Evolutionary conservation across 2,113 vertebrate species (phyloP), one percentile per base, ranked within the genome.

Genomic region (Eubucco bourcierii): DNA sequence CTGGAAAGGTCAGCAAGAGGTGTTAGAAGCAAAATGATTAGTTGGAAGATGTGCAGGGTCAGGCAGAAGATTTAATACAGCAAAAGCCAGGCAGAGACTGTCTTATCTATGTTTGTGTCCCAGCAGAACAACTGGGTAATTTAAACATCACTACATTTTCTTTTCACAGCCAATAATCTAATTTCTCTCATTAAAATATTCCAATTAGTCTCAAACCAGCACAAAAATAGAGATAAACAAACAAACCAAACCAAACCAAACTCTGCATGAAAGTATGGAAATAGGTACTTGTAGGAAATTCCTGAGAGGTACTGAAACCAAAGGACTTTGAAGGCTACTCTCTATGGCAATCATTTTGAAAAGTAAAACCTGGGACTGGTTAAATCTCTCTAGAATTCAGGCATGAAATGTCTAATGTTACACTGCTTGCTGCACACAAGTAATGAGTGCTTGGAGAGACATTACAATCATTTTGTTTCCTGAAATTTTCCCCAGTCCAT

Each of bases 401-500:
- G 79, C 93, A 96, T 92, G 76, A 95, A 90, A 85, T 75, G 60
- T 94, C 79, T 96, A 92, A 21, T 94, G 85, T 93, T 92, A 89
- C 91, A 91, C 79, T 44, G 23, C 88, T 83, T 71, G 64, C 60
- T 91, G 88, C 87, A 0, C 74, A 74, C 72, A 34, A 85, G 53
- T 92, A 96, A 95, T 85, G 93, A 72, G 89, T 91, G 85, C 95
- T 95, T 94, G 88, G 96, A 96, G 95, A 94, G 89, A 94, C 90
- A 94, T 96, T 94, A 94, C 89, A 92, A 88, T 93, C 92, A 96
- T 95, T 91, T 94, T 55, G 89, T 85, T 96, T 94, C 91, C 93
- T 96, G 93, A 96, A 71, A 85, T 94, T 94, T 89, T 90, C 84
- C 90, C 68, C 82, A 80, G 87, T 68, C 59, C 55, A 33, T 94